phyloP scores from a whole-genome alignment of 2,888 invertebrate species.

The Sphinx pinastri region DNA sequence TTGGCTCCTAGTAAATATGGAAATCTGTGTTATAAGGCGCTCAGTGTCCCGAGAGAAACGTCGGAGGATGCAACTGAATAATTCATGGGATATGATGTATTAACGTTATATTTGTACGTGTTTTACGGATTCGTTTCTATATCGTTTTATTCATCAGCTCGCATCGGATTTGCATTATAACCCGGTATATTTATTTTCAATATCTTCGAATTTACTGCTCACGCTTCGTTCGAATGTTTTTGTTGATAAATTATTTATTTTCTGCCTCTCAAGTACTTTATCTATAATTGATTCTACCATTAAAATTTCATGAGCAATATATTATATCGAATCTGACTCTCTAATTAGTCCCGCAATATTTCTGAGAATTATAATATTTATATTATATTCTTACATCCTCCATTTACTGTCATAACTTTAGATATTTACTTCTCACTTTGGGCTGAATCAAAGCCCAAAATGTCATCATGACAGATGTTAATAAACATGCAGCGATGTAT shows the following conservation, averaged over 20 bases:
- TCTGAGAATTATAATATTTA: too few relatives aligned
- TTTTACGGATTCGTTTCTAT: conserved; percentile 15
- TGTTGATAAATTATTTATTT: neutral
- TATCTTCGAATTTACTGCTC: neutral
- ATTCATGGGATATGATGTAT: conserved; percentile 22
- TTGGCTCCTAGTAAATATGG: conserved; percentile 54
- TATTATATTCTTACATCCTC: too few relatives aligned
- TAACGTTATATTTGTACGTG: conserved; percentile 21
- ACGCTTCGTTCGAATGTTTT: neutral
- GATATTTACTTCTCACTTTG: neutral
- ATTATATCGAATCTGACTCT: too few relatives aligned
- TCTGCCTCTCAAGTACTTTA: too few relatives aligned
- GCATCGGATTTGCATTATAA: neutral
- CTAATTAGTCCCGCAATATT: too few relatives aligned
- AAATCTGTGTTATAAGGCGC: conserved; percentile 47
- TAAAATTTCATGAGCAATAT: too few relatives aligned
- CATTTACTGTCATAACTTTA: neutral
- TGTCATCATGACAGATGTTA: conserved; percentile 3
- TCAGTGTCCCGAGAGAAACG: conserved; percentile 31
- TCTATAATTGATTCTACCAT: too few relatives aligned
- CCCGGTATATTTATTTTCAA: conserved; percentile 2
- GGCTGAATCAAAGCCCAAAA: too few relatives aligned
- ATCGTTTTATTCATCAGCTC: conserved; percentile 4
- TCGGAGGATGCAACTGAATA: conserved; percentile 19
- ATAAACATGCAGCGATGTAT: conserved; percentile 1